Conservation (phyloP, 1,140 invertebrate genomes). For the Trinorchestia longiramus region DNA sequence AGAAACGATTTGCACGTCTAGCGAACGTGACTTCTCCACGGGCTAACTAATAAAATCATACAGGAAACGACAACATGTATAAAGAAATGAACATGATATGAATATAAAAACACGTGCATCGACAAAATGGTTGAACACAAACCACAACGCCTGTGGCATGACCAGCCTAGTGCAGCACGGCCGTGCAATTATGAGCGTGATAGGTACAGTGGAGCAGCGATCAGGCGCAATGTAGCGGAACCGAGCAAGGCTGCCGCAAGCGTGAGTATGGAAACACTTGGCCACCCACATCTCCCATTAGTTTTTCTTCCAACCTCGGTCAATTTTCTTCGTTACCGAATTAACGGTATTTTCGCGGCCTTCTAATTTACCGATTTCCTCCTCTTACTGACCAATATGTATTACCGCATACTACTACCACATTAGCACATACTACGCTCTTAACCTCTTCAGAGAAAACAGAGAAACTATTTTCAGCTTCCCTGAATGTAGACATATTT, state of each 20-base stretch:
- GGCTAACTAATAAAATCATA: no score
- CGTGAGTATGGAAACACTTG: background rate
- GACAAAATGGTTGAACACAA: background rate
- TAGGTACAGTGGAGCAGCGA: background rate
- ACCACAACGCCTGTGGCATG: background rate
- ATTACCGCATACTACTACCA: background rate
- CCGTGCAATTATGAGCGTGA: conserved; percentile 23
- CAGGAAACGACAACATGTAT: background rate
- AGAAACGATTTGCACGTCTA: background rate
- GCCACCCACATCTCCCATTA: background rate
- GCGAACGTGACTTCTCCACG: background rate
- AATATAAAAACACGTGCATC: background rate
- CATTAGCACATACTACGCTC: background rate
- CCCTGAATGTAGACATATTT: background rate
- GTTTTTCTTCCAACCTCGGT: background rate
- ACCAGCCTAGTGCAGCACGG: background rate
- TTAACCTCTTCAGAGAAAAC: background rate
- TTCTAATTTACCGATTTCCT: background rate
- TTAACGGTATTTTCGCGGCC: background rate
- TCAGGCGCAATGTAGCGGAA: conserved; percentile 37
- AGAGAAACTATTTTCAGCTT: background rate
- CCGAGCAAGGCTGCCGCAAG: conserved; percentile 1
- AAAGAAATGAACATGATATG: background rate
- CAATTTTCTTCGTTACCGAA: background rate
- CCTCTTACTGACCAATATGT: background rate